Evolutionary conservation across 2,888 invertebrate species (phyloP).

Genomic region (Helleia helle): DNA sequence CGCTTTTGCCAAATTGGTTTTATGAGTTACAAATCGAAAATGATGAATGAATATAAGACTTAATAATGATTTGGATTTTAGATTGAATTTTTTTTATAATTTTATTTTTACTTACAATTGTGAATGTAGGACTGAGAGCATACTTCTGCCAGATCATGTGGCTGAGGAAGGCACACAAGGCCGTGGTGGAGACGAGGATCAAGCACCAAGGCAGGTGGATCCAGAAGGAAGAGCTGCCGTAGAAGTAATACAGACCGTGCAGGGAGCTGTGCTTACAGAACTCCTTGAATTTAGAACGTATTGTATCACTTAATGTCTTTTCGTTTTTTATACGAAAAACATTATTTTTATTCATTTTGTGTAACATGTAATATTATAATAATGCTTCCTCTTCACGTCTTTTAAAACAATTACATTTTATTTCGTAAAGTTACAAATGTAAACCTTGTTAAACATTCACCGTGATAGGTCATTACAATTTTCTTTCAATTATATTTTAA

Average conservation of each 20-base stretch:
- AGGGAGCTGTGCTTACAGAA: constrained; percentile 44
- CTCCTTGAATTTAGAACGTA: constrained; percentile 26
- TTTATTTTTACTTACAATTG: constrained; percentile 45
- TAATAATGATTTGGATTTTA: no score
- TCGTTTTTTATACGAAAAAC: not conserved
- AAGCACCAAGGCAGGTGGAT: constrained; percentile 33
- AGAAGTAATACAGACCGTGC: constrained; percentile 49
- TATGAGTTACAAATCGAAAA: no score
- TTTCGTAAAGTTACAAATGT: no score
- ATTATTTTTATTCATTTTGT: not conserved
- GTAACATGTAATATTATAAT: not conserved
- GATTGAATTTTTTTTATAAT: no score
- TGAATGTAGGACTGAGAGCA: constrained; percentile 48
- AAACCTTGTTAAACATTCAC: no score
- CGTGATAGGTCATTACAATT: no score
- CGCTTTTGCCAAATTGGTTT: no score
- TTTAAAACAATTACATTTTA: no score
- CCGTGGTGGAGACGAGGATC: constrained; percentile 33
- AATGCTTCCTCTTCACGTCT: no score
- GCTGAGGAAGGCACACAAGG: constrained; percentile 42
- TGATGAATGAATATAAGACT: no score
- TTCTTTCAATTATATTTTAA: no score
- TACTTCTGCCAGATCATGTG: constrained; percentile 57
- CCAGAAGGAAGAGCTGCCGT: constrained; percentile 25
- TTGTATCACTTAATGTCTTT: constrained; percentile 3